A percentile compares a stretch with the other conserved stretches of the same genome.
phyloP scores from a whole-genome alignment of 2,888 invertebrate genomes.

The Heliconius sara region DNA sequence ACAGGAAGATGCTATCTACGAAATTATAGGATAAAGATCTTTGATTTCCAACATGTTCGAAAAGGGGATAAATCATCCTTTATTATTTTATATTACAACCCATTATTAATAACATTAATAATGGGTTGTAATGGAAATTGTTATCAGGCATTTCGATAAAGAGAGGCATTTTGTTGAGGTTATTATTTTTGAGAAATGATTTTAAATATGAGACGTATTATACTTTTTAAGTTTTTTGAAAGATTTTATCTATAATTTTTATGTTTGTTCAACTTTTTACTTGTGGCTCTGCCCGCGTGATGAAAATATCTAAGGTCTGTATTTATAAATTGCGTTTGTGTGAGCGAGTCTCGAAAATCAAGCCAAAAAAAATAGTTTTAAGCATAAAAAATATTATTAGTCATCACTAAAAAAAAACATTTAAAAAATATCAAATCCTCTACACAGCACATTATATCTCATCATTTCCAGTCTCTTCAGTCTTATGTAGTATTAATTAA shows the following conservation, averaged over 20 bases:
- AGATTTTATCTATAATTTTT: background rate
- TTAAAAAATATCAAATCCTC: no score
- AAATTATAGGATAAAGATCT: slow-evolving; percentile 46
- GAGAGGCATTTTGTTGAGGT: background rate
- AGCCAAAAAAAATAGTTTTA: no score
- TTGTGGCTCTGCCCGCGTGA: no score
- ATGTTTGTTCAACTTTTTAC: background rate
- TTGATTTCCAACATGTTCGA: slow-evolving; percentile 11
- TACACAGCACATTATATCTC: no score
- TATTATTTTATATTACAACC: slow-evolving; percentile 18
- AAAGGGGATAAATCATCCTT: slow-evolving; percentile 11
- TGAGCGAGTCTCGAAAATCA: no score
- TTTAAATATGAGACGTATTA: background rate
- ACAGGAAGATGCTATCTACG: slow-evolving; percentile 45
- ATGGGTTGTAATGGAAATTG: slow-evolving; percentile 5
- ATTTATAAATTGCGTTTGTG: no score
- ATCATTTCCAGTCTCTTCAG: no score
- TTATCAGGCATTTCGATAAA: background rate
- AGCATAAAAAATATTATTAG: no score
- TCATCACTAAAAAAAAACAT: no score
- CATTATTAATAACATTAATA: background rate
- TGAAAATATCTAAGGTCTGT: no score
- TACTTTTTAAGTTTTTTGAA: background rate
- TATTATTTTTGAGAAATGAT: slow-evolving; percentile 19
- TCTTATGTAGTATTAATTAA: no score